These are phyloP conservation scores for Exocentrus adspersus DNA, from an alignment of 2,888 invertebrate species.

Conservation along the genomic window DNA sequence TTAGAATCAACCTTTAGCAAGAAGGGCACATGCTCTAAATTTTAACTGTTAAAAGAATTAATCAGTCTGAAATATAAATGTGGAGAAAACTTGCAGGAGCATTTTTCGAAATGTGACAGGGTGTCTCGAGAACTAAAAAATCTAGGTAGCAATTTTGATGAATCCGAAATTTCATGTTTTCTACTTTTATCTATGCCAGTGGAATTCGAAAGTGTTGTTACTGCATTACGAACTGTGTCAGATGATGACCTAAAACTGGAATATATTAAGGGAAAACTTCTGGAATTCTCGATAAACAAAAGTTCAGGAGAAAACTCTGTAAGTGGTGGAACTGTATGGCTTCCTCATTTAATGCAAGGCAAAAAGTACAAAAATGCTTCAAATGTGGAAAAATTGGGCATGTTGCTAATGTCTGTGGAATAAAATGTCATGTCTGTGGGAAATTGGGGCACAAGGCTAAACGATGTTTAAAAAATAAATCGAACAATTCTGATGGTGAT, in stretches of 20 bases:
- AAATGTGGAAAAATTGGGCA: conserved; percentile 38
- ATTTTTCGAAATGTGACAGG: conserved; percentile 34
- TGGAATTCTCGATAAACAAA: conserved; percentile 29
- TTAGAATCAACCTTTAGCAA: conserved; percentile 34
- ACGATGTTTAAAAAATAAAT: background rate
- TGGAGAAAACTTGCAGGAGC: conserved; percentile 15
- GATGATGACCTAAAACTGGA: conserved; percentile 28
- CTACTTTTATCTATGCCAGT: conserved; percentile 36
- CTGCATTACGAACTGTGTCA: conserved; percentile 35
- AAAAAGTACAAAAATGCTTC: conserved; percentile 23
- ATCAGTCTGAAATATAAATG: conserved; percentile 17
- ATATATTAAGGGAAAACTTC: conserved; percentile 31
- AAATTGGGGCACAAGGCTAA: conserved; percentile 29
- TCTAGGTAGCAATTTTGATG: conserved; percentile 22
- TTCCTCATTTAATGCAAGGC: background rate
- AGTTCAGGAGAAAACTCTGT: background rate
- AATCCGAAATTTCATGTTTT: conserved; percentile 28
- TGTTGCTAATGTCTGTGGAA: conserved; percentile 28
- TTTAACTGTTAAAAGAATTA: conserved; percentile 24
- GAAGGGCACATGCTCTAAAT: conserved; percentile 29
- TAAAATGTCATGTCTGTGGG: conserved; percentile 32
- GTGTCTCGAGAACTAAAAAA: conserved; percentile 37
- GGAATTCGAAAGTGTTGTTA: conserved; percentile 38
- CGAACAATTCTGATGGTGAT: background rate
- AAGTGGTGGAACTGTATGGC: too few species aligned